phyloP scores from a whole-genome alignment of 1,140 invertebrate genomes.

The Panagrolaimus sp. region DNA sequence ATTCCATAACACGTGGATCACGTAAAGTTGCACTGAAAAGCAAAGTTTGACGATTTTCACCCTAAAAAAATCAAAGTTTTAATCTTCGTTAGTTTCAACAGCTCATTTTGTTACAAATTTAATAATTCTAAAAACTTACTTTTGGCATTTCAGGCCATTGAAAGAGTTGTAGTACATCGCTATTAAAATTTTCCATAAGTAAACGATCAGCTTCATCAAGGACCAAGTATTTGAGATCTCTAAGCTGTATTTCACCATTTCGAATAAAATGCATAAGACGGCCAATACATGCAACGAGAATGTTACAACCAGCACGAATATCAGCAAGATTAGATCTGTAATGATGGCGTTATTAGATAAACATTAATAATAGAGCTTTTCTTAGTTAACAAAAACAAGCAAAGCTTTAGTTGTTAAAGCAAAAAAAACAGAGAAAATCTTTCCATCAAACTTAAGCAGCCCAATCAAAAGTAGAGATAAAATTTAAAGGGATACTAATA shows the following conservation, averaged over 20 bases:
- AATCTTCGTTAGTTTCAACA: too few relatives aligned
- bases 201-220: constrained; percentile 15
- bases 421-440: too few relatives aligned
- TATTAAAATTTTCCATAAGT: neutral
- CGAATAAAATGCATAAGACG: too few relatives aligned
- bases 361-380: too few relatives aligned
- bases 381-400: too few relatives aligned
- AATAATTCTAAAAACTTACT: neutral
- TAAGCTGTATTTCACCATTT: neutral
- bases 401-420: too few relatives aligned
- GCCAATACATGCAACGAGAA: neutral
- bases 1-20: neutral
- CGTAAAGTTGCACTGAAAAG: neutral
- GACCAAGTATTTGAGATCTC: neutral
- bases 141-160: neutral
- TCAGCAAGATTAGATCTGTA: neutral
- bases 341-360: too few relatives aligned
- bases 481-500: too few relatives aligned
- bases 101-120: too few relatives aligned
- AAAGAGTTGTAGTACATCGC: neutral
- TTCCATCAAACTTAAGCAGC: too few relatives aligned
- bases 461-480: too few relatives aligned
- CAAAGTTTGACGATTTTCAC: neutral
- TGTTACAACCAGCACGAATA: neutral
- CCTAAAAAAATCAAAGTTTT: neutral